Evolutionary conservation across 2,797 vertebrate species (phyloP).

Genomic region (Gadopsis marmoratus): DNA sequence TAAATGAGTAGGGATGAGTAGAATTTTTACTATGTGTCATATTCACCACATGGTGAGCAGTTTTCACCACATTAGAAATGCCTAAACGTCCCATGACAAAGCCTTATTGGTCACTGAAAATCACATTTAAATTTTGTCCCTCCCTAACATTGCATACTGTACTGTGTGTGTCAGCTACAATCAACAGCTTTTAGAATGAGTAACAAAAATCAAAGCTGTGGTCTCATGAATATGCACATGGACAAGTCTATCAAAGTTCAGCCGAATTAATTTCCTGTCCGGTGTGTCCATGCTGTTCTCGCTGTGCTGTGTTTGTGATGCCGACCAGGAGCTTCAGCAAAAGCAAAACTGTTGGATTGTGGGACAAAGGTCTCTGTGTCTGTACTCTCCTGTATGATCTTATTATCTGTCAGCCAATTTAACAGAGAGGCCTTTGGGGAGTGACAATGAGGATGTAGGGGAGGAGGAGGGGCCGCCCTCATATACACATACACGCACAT

Average conservation of each 20-base stretch:
- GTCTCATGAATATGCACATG: conserved; percentile 18
- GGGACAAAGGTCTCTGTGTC: conserved; percentile 76
- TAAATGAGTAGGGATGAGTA: neutral
- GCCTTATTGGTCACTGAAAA: neutral
- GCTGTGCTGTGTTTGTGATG: conserved; percentile 26
- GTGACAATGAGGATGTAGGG: conserved; percentile 79
- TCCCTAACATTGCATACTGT: neutral
- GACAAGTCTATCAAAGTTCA: neutral
- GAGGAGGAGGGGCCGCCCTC: conserved; percentile 56
- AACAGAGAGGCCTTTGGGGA: conserved; percentile 84
- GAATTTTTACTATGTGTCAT: neutral
- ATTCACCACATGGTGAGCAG: neutral
- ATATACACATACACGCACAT: conserved; percentile 32
- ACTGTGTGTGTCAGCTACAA: neutral
- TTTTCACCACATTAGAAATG: neutral
- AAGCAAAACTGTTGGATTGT: conserved; percentile 66
- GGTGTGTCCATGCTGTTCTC: neutral
- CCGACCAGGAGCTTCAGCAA: conserved; percentile 47
- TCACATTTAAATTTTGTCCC: neutral
- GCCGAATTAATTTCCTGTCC: conserved; percentile 15
- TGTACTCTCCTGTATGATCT: conserved; percentile 82
- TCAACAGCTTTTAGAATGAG: neutral
- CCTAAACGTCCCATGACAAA: neutral
- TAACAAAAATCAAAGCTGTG: conserved; percentile 28
- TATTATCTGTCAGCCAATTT: conserved; percentile 85